Conservation (phyloP, 2,797 vertebrate genomes). For the Poecilia wingei region DNA sequence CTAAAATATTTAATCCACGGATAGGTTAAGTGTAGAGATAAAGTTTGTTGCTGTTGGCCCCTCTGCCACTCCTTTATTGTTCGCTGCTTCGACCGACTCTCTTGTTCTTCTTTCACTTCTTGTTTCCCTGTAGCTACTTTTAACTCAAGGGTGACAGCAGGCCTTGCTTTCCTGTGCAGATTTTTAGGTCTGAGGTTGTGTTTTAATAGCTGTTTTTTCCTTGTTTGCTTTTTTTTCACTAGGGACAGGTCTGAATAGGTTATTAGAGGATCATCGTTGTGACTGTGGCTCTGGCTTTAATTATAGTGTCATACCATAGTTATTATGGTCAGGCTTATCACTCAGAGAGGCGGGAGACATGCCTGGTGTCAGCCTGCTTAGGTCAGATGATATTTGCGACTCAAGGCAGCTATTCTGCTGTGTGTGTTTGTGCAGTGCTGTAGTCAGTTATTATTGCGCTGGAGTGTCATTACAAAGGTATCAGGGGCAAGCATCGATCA, state of each 20-base stretch:
- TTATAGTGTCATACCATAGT: slow-evolving; percentile 71
- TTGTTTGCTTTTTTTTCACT: slow-evolving; percentile 19
- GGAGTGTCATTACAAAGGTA: slow-evolving; percentile 79
- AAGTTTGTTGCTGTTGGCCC: slow-evolving; percentile 24
- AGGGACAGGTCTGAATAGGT: slow-evolving; percentile 62
- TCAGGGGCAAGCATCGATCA: slow-evolving; percentile 72
- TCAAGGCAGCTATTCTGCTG: slow-evolving; percentile 64
- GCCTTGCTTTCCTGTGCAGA: slow-evolving; percentile 54
- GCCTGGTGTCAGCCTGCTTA: slow-evolving; percentile 69
- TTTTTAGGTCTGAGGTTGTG: slow-evolving; percentile 41
- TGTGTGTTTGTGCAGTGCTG: slow-evolving; percentile 62
- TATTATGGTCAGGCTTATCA: slow-evolving; percentile 77
- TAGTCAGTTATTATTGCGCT: slow-evolving; percentile 76
- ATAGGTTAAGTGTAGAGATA: slow-evolving; percentile 64
- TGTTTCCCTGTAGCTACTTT: slow-evolving; percentile 38
- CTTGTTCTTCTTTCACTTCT: slow-evolving; percentile 71
- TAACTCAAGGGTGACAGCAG: slow-evolving; percentile 34
- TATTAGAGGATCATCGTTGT: slow-evolving; percentile 73
- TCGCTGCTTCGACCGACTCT: slow-evolving; percentile 22
- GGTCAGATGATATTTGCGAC: slow-evolving; percentile 79
- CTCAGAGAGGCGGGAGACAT: slow-evolving; percentile 63
- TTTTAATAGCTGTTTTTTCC: slow-evolving; percentile 51
- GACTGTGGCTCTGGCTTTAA: slow-evolving; percentile 67
- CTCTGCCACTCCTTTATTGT: slow-evolving; percentile 4
- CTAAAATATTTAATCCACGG: slow-evolving; percentile 57